A percentile compares a stretch with the other conserved stretches of the same genome.
Conservation (phyloP, 2,888 invertebrate genomes). For the Polydrusus cervinus region DNA sequence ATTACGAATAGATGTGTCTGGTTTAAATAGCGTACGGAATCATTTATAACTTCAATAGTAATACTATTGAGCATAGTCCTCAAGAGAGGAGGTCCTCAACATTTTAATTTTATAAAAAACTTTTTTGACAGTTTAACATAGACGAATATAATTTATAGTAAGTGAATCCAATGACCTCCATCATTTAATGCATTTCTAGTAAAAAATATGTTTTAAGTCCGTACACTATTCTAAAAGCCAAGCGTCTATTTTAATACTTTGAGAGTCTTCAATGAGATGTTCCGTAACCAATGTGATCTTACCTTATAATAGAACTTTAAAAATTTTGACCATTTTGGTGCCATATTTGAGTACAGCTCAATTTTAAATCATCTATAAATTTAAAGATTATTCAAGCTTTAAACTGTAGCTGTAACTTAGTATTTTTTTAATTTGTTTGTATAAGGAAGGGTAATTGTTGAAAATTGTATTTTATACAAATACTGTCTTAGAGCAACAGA, state of each 20-base stretch:
- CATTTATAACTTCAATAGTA: not conserved
- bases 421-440: conserved; percentile 67
- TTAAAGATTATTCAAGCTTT: conserved; percentile 69
- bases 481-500: conserved; percentile 67
- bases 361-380: conserved; percentile 70
- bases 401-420: conserved; percentile 66
- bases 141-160: too few species aligned
- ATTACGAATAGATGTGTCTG: conserved; percentile 65
- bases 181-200: too few species aligned
- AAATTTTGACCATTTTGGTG: conserved; percentile 71
- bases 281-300: conserved; percentile 69
- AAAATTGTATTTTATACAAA: conserved; percentile 69
- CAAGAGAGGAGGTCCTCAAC: too few species aligned
- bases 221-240: conserved; percentile 14
- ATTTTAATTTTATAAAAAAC: too few species aligned
- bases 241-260: conserved; percentile 42
- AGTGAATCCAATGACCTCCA: too few species aligned
- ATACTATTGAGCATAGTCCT: too few species aligned
- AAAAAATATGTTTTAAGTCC: not conserved
- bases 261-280: conserved; percentile 69
- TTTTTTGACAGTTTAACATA: too few species aligned
- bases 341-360: conserved; percentile 72
- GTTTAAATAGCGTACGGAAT: conserved; percentile 30
- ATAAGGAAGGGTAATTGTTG: conserved; percentile 58
- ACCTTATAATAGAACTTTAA: conserved; percentile 51